A percentile compares a stretch with the other conserved stretches of the same genome.
phyloP scores from a whole-genome alignment of 2,888 invertebrate species.

The Drosophila anceps region DNA sequence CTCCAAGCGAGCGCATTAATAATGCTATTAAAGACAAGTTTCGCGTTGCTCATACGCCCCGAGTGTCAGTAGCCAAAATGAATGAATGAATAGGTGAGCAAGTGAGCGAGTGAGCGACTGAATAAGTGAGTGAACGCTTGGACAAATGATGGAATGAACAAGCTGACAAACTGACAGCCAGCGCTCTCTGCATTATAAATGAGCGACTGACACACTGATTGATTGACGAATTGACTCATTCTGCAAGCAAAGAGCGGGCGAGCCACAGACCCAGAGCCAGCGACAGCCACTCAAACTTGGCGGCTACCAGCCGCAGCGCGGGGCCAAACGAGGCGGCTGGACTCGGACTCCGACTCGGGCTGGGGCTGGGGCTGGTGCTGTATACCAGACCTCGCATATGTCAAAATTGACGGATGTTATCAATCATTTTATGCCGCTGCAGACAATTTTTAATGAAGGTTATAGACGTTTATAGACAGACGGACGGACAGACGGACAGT shows the following conservation, averaged over 20 bases:
- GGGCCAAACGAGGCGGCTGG: not conserved
- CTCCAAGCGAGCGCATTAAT: constrained; percentile 62
- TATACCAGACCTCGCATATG: constrained; percentile 68
- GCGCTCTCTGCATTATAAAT: constrained; percentile 61
- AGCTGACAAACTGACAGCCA: constrained; percentile 43
- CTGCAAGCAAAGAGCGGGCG: constrained; percentile 25
- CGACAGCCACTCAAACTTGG: constrained; percentile 9
- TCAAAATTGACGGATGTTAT: constrained; percentile 82
- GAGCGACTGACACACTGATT: constrained; percentile 79
- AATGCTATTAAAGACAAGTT: constrained; percentile 65
- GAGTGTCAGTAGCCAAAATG: constrained; percentile 60
- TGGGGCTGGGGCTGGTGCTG: not conserved
- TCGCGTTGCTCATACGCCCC: constrained; percentile 68
- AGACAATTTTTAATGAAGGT: constrained; percentile 81
- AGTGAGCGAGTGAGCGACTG: constrained; percentile 22
- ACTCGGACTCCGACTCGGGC: no score
- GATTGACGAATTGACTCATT: constrained; percentile 81
- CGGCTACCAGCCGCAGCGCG: not conserved
- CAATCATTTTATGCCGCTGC: constrained; percentile 80
- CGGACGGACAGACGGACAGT: constrained; percentile 22
- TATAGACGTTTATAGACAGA: constrained; percentile 75
- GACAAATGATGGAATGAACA: constrained; percentile 49
- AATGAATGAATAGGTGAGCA: constrained; percentile 11
- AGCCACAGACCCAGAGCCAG: constrained; percentile 13
- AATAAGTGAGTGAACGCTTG: constrained; percentile 28